Conservation (phyloP, 1,140 invertebrate genomes). For the Chironomus striatipennis region DNA sequence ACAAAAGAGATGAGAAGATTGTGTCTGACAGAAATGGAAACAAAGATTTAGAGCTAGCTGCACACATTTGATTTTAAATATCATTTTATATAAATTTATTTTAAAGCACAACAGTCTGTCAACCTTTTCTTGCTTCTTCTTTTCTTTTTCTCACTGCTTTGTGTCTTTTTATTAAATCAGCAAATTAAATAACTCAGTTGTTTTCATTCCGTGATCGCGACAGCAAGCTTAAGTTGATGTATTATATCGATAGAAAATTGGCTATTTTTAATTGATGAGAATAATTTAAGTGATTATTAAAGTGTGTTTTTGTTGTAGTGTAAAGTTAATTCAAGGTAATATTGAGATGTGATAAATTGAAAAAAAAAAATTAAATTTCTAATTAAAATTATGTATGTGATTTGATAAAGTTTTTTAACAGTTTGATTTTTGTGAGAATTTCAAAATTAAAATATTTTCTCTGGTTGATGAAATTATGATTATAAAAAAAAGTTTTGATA, state of each 20-base stretch:
- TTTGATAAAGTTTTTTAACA: no score
- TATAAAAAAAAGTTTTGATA: no score
- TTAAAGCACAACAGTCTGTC: not conserved
- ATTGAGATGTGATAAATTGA: no score
- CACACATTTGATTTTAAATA: not conserved
- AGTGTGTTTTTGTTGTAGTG: no score
- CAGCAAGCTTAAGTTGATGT: not conserved
- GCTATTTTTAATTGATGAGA: not conserved
- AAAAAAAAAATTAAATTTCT: no score
- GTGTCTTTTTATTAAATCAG: constrained; percentile 4
- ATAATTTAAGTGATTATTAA: not conserved
- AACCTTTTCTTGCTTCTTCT: no score
- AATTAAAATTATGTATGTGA: no score
- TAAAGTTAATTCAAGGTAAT: no score
- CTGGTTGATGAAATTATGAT: no score
- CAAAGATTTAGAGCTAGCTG: not conserved
- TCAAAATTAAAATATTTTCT: no score
- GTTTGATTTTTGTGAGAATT: no score
- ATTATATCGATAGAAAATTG: not conserved
- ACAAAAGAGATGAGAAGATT: not conserved
- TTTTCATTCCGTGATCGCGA: constrained; percentile 14
- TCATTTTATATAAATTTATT: not conserved
- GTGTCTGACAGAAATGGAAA: not conserved
- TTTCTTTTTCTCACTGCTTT: not conserved
- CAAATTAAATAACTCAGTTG: constrained; percentile 18